Conservation (phyloP, 2,113 vertebrate genomes). For the Phylloscopus whistleri region DNA sequence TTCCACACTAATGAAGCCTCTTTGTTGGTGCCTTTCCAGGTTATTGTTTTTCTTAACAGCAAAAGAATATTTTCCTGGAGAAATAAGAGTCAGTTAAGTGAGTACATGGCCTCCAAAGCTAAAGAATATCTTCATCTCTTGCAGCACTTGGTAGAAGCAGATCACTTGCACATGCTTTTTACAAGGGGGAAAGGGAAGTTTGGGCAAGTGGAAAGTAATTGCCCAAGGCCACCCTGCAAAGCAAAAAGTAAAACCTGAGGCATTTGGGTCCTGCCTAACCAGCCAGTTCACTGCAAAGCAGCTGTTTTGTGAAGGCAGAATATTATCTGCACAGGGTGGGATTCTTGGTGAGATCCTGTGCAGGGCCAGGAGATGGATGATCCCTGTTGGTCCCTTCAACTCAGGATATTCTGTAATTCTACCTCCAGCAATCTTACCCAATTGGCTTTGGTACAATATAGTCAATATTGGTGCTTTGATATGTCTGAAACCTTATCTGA, state of each 20-base stretch:
- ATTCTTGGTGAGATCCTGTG: neutral
- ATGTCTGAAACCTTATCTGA: neutral
- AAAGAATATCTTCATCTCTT: neutral
- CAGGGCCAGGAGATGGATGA: neutral
- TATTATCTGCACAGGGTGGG: neutral
- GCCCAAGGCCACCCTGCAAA: neutral
- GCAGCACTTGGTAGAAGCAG: neutral
- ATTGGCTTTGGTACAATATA: neutral
- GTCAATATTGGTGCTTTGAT: neutral
- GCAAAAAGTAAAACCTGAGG: neutral
- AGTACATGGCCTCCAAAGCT: neutral
- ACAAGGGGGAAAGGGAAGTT: neutral
- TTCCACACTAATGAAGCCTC: neutral
- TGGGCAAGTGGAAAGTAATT: neutral
- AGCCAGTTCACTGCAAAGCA: neutral
- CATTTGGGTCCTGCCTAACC: neutral
- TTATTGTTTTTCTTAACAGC: neutral
- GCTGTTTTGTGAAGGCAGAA: neutral
- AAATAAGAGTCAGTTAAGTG: neutral
- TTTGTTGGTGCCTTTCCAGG: neutral
- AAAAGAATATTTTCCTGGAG: neutral
- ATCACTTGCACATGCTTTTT: neutral
- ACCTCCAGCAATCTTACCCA: neutral
- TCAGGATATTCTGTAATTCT: neutral
- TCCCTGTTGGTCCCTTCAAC: neutral